Evolutionary conservation across 2,113 vertebrate genomes (phyloP), one percentile per base, ranked within the genome.

Genomic region (Myrmecophaga tridactyla): DNA sequence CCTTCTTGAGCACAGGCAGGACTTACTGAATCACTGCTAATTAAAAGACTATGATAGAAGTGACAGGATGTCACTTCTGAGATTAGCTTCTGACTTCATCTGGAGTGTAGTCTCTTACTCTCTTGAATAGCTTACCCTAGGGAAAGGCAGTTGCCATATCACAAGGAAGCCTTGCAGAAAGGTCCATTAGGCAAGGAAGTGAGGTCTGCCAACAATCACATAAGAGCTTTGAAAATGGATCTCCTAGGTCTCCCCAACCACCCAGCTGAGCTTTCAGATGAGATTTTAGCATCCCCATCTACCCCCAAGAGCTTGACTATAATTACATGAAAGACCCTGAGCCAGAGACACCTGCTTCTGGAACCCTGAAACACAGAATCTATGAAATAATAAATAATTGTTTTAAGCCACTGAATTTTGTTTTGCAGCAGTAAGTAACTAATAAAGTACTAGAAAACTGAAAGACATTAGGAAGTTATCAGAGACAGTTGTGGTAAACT

Each of bases 341-440:
- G n/a, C 63, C 53, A 92, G 25, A 82, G 62, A 75, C 25, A 85
- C 17, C n/a, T 48, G 23, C 43, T 95, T 41, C 85, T 87, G 46
- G 65, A 94, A 77, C 88, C 39, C 27, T 90, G 73, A 88, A 23
- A 60, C 51, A 86, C 20, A 11, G 82, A 63, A 77, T 77, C 34
- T 34, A 5, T 87, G 72, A 86, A n/a, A 29, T 65, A 93, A 85
- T 72, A 95, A 97, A 58, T n/a, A 11, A 29, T 29, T 90, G 11
- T 43, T 78, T 82, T 41, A 86, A 12, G 60, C 7, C 15, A 96
- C 15, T 92, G 85, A 94, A 87, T 63, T 92, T 90, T 76, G 31
- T 46, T 89, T 70, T n/a, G 7, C 1, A 73, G 34, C 69, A 89
- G 41, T 88, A 90, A 94, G 39, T 75, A 88, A 89, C 29, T 65